These are phyloP conservation scores for Argyresthia albistria DNA, from an alignment of 2,888 invertebrate genomes.

Conservation along the genomic window DNA sequence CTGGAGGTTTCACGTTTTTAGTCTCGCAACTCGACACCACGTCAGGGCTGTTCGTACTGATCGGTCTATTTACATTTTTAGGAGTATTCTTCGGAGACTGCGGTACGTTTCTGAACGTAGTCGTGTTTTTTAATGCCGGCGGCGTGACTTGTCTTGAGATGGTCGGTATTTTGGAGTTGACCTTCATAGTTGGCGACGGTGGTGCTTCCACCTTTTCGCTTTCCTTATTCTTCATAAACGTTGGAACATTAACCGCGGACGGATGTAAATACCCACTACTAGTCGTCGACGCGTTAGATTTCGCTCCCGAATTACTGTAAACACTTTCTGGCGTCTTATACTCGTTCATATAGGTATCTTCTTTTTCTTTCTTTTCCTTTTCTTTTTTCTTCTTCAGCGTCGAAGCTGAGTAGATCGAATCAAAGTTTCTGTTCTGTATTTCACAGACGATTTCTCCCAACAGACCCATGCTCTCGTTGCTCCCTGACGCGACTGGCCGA, in stretches of 20 bases:
- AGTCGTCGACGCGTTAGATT: slow-evolving; percentile 75
- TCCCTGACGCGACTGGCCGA: slow-evolving; percentile 61
- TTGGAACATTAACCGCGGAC: slow-evolving; percentile 78
- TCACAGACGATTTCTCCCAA: slow-evolving; percentile 90
- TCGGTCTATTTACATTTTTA: slow-evolving; percentile 37
- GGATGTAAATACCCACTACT: slow-evolving; percentile 83
- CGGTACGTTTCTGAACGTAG: slow-evolving; percentile 50
- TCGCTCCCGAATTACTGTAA: slow-evolving; percentile 75
- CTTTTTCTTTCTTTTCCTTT: slow-evolving; percentile 40
- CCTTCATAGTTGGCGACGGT: slow-evolving; percentile 50
- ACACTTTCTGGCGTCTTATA: slow-evolving; percentile 75
- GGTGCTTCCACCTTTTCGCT: slow-evolving; percentile 23
- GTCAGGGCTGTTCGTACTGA: slow-evolving; percentile 77
- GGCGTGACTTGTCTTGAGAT: slow-evolving; percentile 63
- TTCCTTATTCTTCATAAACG: slow-evolving; percentile 34
- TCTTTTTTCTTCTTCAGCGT: slow-evolving; percentile 76
- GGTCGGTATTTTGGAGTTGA: slow-evolving; percentile 61
- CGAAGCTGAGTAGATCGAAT: slow-evolving; percentile 88
- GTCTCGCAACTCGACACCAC: slow-evolving; percentile 78
- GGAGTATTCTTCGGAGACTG: slow-evolving; percentile 45
- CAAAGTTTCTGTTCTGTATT: slow-evolving; percentile 88
- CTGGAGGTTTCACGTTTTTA: slow-evolving; percentile 72
- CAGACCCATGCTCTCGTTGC: slow-evolving; percentile 81
- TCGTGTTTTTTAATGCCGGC: slow-evolving; percentile 57
- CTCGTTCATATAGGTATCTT: slow-evolving; percentile 75